Evolutionary conservation across 2,888 invertebrate species (phyloP).

Genomic region (Panorpa germanica): DNA sequence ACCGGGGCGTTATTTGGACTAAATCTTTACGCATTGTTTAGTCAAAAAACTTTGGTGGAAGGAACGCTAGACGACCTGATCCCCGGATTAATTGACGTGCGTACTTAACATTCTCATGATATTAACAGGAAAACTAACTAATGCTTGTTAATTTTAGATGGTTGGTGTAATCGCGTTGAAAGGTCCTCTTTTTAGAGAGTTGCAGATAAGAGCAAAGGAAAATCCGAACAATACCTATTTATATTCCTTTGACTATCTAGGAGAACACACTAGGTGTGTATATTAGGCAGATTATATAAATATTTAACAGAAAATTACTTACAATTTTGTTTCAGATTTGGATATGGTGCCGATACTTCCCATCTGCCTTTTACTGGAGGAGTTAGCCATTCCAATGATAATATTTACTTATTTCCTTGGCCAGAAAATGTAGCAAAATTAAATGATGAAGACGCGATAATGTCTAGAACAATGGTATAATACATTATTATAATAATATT

Average conservation of each 20-base stretch:
- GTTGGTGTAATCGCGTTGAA: slow-evolving; percentile 26
- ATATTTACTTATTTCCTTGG: slow-evolving; percentile 34
- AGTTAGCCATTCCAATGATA: slow-evolving; percentile 36
- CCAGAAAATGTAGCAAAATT: slow-evolving; percentile 19
- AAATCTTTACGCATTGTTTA: no score
- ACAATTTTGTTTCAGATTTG: slow-evolving; percentile 18
- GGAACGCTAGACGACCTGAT: slow-evolving; percentile 19
- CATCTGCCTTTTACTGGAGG: slow-evolving; percentile 29
- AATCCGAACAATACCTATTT: slow-evolving; percentile 24
- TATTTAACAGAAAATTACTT: neutral
- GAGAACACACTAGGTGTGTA: slow-evolving; percentile 22
- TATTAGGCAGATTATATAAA: slow-evolving; percentile 21
- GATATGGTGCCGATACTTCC: slow-evolving; percentile 21
- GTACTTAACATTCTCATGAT: slow-evolving; percentile 8
- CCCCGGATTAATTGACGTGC: slow-evolving; percentile 21
- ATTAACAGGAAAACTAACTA: slow-evolving; percentile 8
- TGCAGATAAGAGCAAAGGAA: slow-evolving; percentile 20
- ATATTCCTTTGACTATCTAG: slow-evolving; percentile 29
- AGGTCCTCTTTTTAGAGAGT: slow-evolving; percentile 23
- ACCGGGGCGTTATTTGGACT: no score
- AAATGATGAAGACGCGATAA: slow-evolving; percentile 18
- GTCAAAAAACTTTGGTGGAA: no score
- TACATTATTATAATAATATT: neutral
- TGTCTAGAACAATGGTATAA: slow-evolving; percentile 26
- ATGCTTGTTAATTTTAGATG: slow-evolving; percentile 19